These are phyloP conservation scores for Scylla paramamosain DNA, from an alignment of 1,140 invertebrate genomes.

Conservation along the genomic window DNA sequence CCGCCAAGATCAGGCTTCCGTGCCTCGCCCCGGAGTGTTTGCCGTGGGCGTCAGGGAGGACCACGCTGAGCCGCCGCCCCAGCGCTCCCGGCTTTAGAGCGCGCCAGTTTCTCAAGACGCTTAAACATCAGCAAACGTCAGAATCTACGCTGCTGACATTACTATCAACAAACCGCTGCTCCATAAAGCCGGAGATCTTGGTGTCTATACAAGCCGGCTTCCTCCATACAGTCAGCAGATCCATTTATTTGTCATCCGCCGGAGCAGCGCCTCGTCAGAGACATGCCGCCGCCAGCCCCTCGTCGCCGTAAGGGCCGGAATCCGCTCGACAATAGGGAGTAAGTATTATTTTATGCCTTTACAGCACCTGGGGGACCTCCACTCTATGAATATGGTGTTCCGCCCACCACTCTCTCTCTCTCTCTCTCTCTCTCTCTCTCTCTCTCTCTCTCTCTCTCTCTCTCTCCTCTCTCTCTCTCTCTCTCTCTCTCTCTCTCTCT, in stretches of 20 bases:
- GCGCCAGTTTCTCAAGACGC: constrained; percentile 37
- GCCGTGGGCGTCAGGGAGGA: background rate
- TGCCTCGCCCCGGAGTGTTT: background rate
- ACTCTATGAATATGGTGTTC: constrained; percentile 62
- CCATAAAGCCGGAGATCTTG: constrained; percentile 15
- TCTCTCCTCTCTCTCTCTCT: constrained; percentile 39
- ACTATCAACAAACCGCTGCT: constrained; percentile 39
- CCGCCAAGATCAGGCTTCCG: background rate
- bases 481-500: constrained; percentile 16
- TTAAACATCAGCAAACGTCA: constrained; percentile 36
- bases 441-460: constrained; percentile 32
- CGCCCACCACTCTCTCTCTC: constrained; percentile 46
- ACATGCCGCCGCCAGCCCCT: background rate
- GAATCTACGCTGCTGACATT: constrained; percentile 34
- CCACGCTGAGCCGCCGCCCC: background rate
- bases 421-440: constrained; percentile 9
- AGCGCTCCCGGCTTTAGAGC: background rate
- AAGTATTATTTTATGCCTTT: constrained; percentile 66
- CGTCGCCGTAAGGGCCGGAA: constrained; percentile 34
- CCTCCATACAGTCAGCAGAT: background rate
- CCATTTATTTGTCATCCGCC: constrained; percentile 44
- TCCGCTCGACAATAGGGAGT: constrained; percentile 58
- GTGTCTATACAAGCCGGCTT: constrained; percentile 22
- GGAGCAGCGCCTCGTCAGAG: constrained; percentile 27
- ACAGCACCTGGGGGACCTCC: constrained; percentile 47